A percentile compares a stretch with the other conserved stretches of the same genome.
phyloP scores from a whole-genome alignment of 2,113 vertebrate species.

The Bufo bufo region DNA sequence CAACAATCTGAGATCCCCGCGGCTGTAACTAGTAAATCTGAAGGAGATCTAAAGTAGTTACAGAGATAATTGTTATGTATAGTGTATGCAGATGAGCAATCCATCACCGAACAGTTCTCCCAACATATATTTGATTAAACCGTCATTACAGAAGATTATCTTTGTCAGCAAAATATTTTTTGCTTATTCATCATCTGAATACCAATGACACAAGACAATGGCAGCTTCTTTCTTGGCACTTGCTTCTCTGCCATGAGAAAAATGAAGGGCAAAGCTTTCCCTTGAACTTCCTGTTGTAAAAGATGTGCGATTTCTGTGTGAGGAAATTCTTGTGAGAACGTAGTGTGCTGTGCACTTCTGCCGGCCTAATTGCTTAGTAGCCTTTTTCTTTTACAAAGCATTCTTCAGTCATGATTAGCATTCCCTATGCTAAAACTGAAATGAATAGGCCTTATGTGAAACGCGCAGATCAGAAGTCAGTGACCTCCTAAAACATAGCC shows the following conservation, averaged over 20 bases:
- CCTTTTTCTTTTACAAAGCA: slow-evolving; percentile 6
- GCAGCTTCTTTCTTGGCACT: slow-evolving; percentile 39
- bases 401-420: slow-evolving; percentile 24
- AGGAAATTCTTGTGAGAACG: slow-evolving; percentile 38
- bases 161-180: slow-evolving; percentile 63
- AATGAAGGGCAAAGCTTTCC: slow-evolving; percentile 40
- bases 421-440: neutral
- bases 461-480: slow-evolving; percentile 1
- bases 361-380: neutral
- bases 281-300: slow-evolving; percentile 48
- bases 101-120: slow-evolving; percentile 61
- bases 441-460: slow-evolving; percentile 14
- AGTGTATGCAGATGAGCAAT: slow-evolving; percentile 66
- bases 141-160: slow-evolving; percentile 67
- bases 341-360: slow-evolving; percentile 12
- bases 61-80: slow-evolving; percentile 66
- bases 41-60: slow-evolving; percentile 63
- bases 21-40: neutral
- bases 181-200: slow-evolving; percentile 47
- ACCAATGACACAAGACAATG: slow-evolving; percentile 41
- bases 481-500: neutral
- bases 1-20: neutral
- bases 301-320: slow-evolving; percentile 25
- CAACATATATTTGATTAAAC: slow-evolving; percentile 71
- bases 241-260: slow-evolving; percentile 21